Percentiles rank a stretch among this genome's conserved stretches.
phyloP scores from a whole-genome alignment of 2,113 vertebrate genomes.

The Ranitomeya variabilis region DNA sequence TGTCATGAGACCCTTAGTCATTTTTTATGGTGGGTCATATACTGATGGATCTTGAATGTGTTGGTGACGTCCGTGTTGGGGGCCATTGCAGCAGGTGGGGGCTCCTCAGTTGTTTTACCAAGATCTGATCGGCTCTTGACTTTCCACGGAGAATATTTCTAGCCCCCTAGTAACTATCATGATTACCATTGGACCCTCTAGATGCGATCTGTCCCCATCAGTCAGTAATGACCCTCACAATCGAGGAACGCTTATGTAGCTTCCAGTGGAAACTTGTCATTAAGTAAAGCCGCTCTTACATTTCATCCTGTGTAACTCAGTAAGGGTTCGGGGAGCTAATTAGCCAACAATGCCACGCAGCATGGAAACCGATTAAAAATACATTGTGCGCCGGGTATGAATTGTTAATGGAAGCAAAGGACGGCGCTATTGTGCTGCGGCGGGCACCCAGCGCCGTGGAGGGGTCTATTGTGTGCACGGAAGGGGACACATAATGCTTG shows the following conservation, averaged over 20 bases:
- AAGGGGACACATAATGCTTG: neutral
- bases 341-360: constrained; percentile 66
- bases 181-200: no score
- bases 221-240: constrained; percentile 17
- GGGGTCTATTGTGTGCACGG: neutral
- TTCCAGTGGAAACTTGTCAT: constrained; percentile 69
- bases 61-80: no score
- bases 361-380: constrained; percentile 74
- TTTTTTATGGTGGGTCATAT: no score
- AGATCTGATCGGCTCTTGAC: no score
- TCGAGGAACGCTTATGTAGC: constrained; percentile 61
- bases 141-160: no score
- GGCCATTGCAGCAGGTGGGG: no score
- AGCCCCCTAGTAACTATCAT: no score
- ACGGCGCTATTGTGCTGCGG: constrained; percentile 46
- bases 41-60: no score
- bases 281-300: constrained; percentile 66
- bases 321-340: constrained; percentile 71
- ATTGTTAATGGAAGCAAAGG: constrained; percentile 65
- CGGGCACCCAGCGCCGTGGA: neutral
- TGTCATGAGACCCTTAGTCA: no score
- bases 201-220: neutral
- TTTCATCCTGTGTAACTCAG: constrained; percentile 69
- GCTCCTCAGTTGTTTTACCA: no score
- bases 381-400: constrained; percentile 64